Evolutionary conservation across 2,888 invertebrate species (phyloP).

Genomic region (Pandemis heparana): DNA sequence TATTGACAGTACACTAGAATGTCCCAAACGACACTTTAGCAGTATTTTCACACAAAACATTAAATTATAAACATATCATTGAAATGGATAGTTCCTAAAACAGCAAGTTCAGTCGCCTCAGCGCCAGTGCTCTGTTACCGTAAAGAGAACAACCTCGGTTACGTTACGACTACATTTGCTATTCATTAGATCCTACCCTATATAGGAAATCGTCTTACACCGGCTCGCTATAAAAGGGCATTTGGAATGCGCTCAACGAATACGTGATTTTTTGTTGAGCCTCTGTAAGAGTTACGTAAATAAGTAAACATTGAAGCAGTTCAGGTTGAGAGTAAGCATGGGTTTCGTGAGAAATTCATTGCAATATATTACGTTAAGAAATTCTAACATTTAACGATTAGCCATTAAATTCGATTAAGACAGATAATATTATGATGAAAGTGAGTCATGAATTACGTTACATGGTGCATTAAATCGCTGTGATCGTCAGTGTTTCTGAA

Average conservation of each 20-base stretch:
- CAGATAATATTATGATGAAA: slow-evolving; percentile 7
- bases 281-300: slow-evolving; percentile 67
- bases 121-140: slow-evolving; percentile 53
- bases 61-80: slow-evolving; percentile 1
- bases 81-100: slow-evolving; percentile 38
- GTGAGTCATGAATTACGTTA: slow-evolving; percentile 23
- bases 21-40: neutral
- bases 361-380: neutral
- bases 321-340: slow-evolving; percentile 26
- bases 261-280: slow-evolving; percentile 59
- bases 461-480: slow-evolving; percentile 9
- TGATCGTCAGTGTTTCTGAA: slow-evolving; percentile 9
- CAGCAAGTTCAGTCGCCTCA: slow-evolving; percentile 56
- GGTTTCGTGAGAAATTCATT: slow-evolving; percentile 42
- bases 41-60: neutral
- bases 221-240: slow-evolving; percentile 63
- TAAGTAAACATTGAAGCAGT: slow-evolving; percentile 42
- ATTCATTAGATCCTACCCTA: slow-evolving; percentile 77
- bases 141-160: slow-evolving; percentile 64
- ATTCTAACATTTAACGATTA: neutral
- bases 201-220: slow-evolving; percentile 69
- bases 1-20: neutral
- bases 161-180: slow-evolving; percentile 70
- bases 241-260: slow-evolving; percentile 59
- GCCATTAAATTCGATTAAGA: slow-evolving; percentile 7